Percentiles rank a stretch among this genome's conserved stretches.
phyloP scores from a whole-genome alignment of 2,797 vertebrate genomes.

The Sarcoramphus papa region DNA sequence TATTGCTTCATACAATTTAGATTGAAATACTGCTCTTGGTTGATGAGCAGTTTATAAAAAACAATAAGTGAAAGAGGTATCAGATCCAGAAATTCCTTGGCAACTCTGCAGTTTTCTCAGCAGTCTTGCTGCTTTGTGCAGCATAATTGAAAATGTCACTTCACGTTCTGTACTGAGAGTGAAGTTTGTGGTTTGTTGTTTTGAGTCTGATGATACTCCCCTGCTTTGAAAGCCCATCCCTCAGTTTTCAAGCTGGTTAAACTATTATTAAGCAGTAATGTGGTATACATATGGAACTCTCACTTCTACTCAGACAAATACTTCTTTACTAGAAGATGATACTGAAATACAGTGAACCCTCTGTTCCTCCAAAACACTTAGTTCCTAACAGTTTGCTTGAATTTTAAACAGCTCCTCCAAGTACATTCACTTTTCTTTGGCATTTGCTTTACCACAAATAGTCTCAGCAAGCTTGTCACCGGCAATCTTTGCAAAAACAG shows the following conservation, averaged over 20 bases:
- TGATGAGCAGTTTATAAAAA: background rate
- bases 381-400: background rate
- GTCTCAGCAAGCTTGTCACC: background rate
- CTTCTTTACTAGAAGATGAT: background rate
- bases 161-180: background rate
- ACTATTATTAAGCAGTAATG: background rate
- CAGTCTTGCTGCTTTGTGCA: background rate
- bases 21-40: background rate
- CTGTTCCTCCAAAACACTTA: background rate
- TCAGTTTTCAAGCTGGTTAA: background rate
- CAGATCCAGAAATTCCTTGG: constrained; percentile 30
- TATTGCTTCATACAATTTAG: background rate
- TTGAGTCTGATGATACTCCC: background rate
- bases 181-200: background rate
- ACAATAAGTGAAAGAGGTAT: background rate
- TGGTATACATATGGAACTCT: background rate
- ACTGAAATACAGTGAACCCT: background rate
- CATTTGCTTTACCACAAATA: background rate
- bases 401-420: constrained; percentile 17
- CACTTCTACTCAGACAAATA: background rate
- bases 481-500: background rate
- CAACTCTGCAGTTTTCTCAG: constrained; percentile 14
- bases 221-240: background rate
- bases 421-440: background rate
- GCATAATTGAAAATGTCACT: constrained; percentile 5